phyloP scores from a whole-genome alignment of 2,888 invertebrate genomes.

The Dynastes maya region DNA sequence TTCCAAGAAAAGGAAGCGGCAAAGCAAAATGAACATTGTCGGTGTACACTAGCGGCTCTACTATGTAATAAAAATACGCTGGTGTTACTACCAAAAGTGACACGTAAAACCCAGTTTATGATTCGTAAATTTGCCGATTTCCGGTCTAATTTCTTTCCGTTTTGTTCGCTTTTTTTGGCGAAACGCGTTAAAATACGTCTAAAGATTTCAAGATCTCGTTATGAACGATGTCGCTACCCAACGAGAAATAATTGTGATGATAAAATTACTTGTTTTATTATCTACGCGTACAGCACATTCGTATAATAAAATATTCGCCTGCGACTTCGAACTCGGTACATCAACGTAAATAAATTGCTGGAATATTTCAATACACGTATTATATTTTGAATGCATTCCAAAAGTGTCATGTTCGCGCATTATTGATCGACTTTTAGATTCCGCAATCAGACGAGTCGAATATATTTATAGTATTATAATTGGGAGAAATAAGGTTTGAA shows the following conservation, averaged over 20 bases:
- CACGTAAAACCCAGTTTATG: slow-evolving; percentile 3
- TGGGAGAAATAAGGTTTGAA: no score
- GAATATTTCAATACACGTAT: slow-evolving; percentile 12
- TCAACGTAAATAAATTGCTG: slow-evolving; percentile 6
- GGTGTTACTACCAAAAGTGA: background rate
- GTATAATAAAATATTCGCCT: background rate
- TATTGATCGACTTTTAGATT: background rate
- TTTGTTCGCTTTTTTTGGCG: background rate
- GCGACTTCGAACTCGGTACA: background rate
- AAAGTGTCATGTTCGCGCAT: slow-evolving; percentile 5
- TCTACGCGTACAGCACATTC: background rate
- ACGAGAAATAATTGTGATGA: slow-evolving; percentile 6
- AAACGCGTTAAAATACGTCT: background rate
- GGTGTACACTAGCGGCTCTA: background rate
- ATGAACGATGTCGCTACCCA: background rate
- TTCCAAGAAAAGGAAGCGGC: no score
- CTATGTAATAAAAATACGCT: slow-evolving; percentile 4
- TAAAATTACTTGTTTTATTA: slow-evolving; percentile 15
- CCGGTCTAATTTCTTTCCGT: background rate
- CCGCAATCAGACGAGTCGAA: background rate
- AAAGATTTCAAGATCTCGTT: slow-evolving; percentile 4
- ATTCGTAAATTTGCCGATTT: slow-evolving; percentile 12
- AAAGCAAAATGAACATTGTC: background rate
- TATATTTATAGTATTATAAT: no score
- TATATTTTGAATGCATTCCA: slow-evolving; percentile 5